Evolutionary conservation across 2,113 vertebrate species (phyloP).

Genomic region (Natator depressus): DNA sequence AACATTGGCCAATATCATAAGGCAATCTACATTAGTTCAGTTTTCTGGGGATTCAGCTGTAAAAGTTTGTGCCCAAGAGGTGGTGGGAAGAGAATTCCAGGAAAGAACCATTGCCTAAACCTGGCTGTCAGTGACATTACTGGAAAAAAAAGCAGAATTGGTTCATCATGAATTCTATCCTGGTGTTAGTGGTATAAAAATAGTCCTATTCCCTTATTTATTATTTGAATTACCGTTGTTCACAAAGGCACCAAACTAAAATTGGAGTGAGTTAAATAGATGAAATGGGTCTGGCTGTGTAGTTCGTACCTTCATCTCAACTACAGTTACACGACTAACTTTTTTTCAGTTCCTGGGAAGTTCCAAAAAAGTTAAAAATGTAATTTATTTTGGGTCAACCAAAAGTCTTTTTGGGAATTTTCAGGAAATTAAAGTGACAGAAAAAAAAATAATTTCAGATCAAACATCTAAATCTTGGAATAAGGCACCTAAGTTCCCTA

Average conservation of each 20-base stretch:
- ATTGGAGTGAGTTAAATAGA: background rate
- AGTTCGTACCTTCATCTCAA: background rate
- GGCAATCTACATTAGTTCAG: background rate
- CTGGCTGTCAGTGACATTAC: background rate
- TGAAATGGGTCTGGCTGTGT: background rate
- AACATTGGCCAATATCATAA: background rate
- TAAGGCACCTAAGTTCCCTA: background rate
- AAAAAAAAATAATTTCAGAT: background rate
- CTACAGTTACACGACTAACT: background rate
- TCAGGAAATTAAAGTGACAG: background rate
- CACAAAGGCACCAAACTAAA: background rate
- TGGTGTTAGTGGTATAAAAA: background rate
- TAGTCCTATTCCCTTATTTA: background rate
- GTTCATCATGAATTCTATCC: background rate
- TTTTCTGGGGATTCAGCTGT: background rate
- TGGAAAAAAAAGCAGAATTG: background rate
- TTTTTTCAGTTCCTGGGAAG: background rate
- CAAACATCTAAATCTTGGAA: background rate
- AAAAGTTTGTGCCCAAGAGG: background rate
- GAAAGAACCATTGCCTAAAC: background rate
- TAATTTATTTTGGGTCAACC: background rate
- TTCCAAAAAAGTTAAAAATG: background rate
- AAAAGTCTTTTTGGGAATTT: background rate
- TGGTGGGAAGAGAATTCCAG: background rate
- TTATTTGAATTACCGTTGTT: rapidly evolving